Base-by-base conservation (phyloP, 2,888 invertebrate species). In the Cerceris ruficornis region DNA sequence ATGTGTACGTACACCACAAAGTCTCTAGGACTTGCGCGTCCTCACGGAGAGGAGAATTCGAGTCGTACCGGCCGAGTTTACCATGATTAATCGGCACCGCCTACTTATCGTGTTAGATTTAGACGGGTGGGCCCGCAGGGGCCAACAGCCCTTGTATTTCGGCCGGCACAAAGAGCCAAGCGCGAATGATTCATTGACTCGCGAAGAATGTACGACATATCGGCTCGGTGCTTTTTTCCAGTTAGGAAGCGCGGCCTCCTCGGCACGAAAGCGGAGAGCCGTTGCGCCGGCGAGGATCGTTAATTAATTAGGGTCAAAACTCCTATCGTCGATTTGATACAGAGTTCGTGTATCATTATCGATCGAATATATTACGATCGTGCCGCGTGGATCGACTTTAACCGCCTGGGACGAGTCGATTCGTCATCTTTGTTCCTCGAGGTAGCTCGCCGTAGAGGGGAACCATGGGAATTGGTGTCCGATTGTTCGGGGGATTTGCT, bases 21-120 rank as follows among this genome's bases (percentile, higher is more conserved):
- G 11, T 46, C 11, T 1, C 46, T 11, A 46, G 46, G 46, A 50
- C 50, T 50, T 50, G n/a, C 50, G 50, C 50, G 50, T n/a, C 50
- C 50, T 11, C n/a, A 46, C 6, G n/a, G 50, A 50, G 50, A 50
- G 76, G 77, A 69, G 77, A 75, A 75, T 73, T 68, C 75, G 77
- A 84, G 82, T 77, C 69, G 84, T 74, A 75, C 77, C 76, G 69
- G 83, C 83, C 86, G 84, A 89, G 86, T 89, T 86, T 88, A 89
- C 88, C 87, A 88, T 89, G 89, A 89, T 89, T 89, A 89, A 89
- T 89, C 89, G 89, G 88, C 89, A 89, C 89, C 89, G 88, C 88
- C 89, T 89, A 89, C 88, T 89, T 89, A 89, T 89, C 88, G 87
- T 88, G 89, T 88, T 88, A 85, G 87, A 85, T 87, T 88, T 88